phyloP scores from a whole-genome alignment of 2,888 invertebrate species.

The Athalia rosae region DNA sequence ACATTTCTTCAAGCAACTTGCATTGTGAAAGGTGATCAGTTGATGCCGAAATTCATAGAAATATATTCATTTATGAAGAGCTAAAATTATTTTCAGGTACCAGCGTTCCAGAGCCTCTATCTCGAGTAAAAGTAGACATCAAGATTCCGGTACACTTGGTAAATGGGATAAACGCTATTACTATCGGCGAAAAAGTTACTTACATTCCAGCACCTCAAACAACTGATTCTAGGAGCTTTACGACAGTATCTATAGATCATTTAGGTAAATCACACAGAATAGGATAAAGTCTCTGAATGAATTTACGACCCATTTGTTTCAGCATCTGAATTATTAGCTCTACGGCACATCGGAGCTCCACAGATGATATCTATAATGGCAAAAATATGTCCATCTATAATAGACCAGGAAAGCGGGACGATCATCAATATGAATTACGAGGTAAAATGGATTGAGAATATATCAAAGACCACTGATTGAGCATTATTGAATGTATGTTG shows the following conservation, averaged over 20 bases:
- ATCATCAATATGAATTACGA: conserved; percentile 75
- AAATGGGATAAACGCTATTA: conserved; percentile 60
- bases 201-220: conserved; percentile 53
- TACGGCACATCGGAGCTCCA: conserved; percentile 64
- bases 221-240: not conserved
- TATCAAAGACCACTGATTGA: not conserved
- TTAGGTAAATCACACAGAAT: not conserved
- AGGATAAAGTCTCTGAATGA: not conserved
- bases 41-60: not conserved
- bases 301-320: conserved; percentile 10
- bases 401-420: conserved; percentile 59
- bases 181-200: conserved; percentile 59
- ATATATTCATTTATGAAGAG: not conserved
- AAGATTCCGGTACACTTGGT: conserved; percentile 45
- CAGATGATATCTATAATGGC: conserved; percentile 65
- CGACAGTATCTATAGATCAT: not conserved
- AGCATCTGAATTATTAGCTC: conserved; percentile 61
- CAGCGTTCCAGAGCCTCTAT: conserved; percentile 15
- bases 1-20: conserved; percentile 71
- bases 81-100: conserved; percentile 9
- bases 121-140: not conserved
- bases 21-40: conserved; percentile 43
- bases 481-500: conserved; percentile 19
- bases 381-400: conserved; percentile 75
- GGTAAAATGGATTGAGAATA: conserved; percentile 46